phyloP scores from a whole-genome alignment of 2,797 vertebrate species.

The Staurois parvus region DNA sequence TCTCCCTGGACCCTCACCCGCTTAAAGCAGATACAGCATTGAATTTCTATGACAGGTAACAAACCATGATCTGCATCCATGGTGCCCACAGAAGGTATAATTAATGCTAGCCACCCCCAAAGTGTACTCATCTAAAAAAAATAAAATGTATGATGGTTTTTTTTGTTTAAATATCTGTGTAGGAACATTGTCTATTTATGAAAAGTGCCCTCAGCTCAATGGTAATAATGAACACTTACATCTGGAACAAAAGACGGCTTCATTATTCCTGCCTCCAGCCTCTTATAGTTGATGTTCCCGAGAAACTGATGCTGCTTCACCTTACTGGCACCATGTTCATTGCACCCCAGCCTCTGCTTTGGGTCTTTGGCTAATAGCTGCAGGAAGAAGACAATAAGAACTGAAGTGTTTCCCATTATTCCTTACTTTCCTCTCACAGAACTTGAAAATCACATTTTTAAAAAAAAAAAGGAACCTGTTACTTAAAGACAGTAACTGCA shows the following conservation, averaged over 20 bases:
- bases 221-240: conserved; percentile 66
- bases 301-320: conserved; percentile 82
- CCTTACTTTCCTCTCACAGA: neutral
- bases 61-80: no score
- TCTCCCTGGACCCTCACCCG: no score
- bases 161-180: no score
- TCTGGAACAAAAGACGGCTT: conserved; percentile 81
- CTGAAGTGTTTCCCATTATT: fast-evolving
- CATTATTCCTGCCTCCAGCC: conserved; percentile 81
- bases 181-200: no score
- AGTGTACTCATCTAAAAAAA: no score
- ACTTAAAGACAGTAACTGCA: neutral
- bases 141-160: no score
- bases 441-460: neutral
- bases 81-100: no score
- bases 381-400: neutral
- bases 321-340: conserved; percentile 62
- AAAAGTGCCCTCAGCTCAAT: no score
- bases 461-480: neutral
- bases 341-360: conserved; percentile 75
- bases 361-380: conserved; percentile 84
- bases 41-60: no score
- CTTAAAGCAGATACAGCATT: no score
- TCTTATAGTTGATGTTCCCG: conserved; percentile 80
- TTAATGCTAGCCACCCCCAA: no score